Conservation (phyloP, 2,797 vertebrate species). For the Coreius guichenoti region DNA sequence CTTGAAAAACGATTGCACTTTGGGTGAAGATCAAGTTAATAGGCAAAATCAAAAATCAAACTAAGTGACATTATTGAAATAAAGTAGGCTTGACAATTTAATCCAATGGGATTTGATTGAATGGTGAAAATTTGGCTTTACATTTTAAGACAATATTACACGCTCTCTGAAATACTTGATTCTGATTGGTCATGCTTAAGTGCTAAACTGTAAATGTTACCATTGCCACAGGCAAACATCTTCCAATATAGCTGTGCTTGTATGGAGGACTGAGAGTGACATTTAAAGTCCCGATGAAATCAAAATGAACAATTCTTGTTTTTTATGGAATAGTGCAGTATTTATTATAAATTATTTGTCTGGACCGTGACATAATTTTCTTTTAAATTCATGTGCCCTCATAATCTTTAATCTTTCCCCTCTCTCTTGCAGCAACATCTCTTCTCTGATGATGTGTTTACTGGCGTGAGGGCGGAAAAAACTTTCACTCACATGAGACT, state of each 20-base stretch:
- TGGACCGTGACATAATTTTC: background rate
- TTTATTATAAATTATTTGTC: background rate
- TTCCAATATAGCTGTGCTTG: background rate
- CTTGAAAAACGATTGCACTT: background rate
- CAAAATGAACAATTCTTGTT: background rate
- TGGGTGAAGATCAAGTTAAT: background rate
- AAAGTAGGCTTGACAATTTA: background rate
- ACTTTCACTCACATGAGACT: background rate
- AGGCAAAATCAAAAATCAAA: constrained; percentile 1
- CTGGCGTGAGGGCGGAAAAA: background rate
- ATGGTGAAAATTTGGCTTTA: background rate
- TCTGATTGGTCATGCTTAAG: background rate
- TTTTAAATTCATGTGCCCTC: background rate
- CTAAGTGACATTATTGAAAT: background rate
- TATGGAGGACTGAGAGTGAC: background rate
- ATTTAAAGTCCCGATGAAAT: background rate
- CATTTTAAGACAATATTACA: background rate
- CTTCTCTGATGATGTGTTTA: background rate
- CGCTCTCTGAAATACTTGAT: background rate
- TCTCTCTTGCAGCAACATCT: background rate
- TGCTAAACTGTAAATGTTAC: background rate
- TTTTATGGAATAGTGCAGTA: background rate
- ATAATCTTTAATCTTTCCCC: background rate
- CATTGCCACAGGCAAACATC: background rate
- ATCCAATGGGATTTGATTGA: background rate